Evolutionary conservation across 2,113 vertebrate genomes (phyloP), one percentile per base, ranked within the genome.

Genomic region (Sardina pilchardus): DNA sequence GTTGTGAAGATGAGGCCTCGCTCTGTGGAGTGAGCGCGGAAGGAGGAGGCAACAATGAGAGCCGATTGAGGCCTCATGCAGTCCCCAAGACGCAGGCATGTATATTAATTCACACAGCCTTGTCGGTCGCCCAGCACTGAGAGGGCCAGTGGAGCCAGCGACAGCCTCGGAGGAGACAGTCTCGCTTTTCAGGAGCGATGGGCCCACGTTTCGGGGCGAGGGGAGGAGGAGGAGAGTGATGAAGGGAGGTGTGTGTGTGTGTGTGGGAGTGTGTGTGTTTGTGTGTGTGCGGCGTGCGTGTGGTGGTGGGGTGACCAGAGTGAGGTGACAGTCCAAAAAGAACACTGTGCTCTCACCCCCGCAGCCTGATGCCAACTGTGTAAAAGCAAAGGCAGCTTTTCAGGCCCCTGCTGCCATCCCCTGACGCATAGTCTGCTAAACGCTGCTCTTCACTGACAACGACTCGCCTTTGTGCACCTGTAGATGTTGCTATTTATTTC

Each of bases 31-130:
- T 89, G 92, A 91, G 94, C 93, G 94, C 91, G 90, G 92, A 90
- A 93, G 90, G 94, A 92, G 92, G 92, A 91, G 94, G 93, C 88
- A 93, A 94, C 93, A 94, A 90, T 95, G 93, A 91, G 90, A 84
- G 89, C 90, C 88, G 86, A 90, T 87, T 92, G 91, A 90, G 91
- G 93, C 93, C 94, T 91, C 94, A 78, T 84, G 91, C 92, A 91
- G 93, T 91, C 89, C 90, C 93, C 91, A 85, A 85, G 81, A 92
- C 90, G 85, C 92, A 90, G 92, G 93, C 92, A 90, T 91, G 93
- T 93, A 93, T 93, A 92, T 93, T 95, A 86, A 88, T 88, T 84
- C 81, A 86, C 56, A 84, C 81, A 84, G 81, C 75, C 85, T 71
- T 84, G n/a, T 42, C 84, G 21, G 71, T 44, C 47, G 82, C 84